Evolutionary conservation across 2,113 vertebrate species (phyloP).

Genomic region (Percina caprodes): DNA sequence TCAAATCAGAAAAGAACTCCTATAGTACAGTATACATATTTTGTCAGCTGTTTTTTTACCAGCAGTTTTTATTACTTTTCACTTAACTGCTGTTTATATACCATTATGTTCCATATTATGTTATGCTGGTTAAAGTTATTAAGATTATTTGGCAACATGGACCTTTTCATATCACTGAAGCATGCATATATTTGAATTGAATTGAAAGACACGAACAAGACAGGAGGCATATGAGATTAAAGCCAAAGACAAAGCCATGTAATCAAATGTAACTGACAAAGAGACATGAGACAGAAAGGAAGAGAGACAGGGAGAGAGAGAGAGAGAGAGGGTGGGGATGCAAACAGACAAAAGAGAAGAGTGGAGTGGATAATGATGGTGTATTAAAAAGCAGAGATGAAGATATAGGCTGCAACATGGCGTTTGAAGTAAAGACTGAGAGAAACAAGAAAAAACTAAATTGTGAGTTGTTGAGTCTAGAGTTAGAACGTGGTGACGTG

Average conservation of each 20-base stretch:
- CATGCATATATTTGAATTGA: constrained; percentile 3
- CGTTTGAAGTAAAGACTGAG: constrained; percentile 12
- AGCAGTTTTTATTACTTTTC: background rate
- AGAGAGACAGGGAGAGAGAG: background rate
- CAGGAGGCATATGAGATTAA: constrained; percentile 25
- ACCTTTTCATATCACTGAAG: constrained; percentile 3
- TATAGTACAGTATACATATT: background rate
- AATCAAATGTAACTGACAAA: constrained; percentile 24
- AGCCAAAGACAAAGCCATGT: constrained; percentile 27
- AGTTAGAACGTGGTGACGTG: background rate
- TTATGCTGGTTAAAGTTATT: background rate
- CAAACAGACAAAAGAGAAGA: constrained; percentile 4
- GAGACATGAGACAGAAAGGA: background rate
- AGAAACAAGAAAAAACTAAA: constrained; percentile 12
- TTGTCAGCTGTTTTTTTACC: background rate
- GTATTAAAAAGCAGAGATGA: background rate
- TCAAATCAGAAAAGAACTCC: constrained; percentile 8
- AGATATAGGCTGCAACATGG: constrained; percentile 15
- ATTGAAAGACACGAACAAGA: constrained; percentile 23
- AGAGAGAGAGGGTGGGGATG: background rate
- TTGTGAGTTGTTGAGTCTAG: constrained; percentile 2
- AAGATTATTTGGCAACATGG: constrained; percentile 16
- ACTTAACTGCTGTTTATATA: background rate
- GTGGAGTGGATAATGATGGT: background rate
- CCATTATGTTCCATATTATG: background rate